These are phyloP conservation scores for Diceros bicornis DNA, from an alignment of 2,797 vertebrate species.

Conservation along the genomic window DNA sequence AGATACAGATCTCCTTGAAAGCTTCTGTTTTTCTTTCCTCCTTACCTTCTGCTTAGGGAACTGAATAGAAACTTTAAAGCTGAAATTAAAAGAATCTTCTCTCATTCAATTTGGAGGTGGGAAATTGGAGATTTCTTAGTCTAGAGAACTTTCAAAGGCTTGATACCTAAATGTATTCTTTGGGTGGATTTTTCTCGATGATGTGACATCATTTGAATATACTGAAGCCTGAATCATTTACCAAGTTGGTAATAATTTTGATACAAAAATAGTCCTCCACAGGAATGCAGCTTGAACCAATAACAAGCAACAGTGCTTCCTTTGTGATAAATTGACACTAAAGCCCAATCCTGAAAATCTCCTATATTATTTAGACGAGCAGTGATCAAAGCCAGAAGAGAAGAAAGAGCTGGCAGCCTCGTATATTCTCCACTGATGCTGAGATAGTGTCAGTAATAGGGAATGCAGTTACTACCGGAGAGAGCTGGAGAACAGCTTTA, in stretches of 20 bases:
- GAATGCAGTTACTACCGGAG: conserved; percentile 74
- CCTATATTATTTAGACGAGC: conserved; percentile 87
- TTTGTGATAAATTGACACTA: conserved; percentile 85
- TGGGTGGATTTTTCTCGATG: neutral
- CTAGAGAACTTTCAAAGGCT: conserved; percentile 77
- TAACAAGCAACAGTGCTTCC: conserved; percentile 76
- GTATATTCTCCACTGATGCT: conserved; percentile 78
- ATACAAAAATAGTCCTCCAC: conserved; percentile 74
- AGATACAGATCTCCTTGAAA: conserved; percentile 72
- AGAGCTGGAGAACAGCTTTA: conserved; percentile 79
- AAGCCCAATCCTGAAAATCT: conserved; percentile 84
- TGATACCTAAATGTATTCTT: conserved; percentile 69
- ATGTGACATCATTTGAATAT: conserved; percentile 61
- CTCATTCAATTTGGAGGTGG: conserved; percentile 67
- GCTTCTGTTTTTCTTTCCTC: conserved; percentile 58
- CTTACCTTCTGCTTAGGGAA: conserved; percentile 51
- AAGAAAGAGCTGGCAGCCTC: conserved; percentile 82
- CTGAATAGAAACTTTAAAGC: conserved; percentile 45
- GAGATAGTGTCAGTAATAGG: conserved; percentile 76
- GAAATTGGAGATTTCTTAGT: conserved; percentile 63
- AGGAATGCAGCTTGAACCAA: conserved; percentile 77
- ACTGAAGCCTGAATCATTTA: conserved; percentile 54
- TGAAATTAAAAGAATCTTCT: conserved; percentile 67
- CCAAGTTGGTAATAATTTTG: conserved; percentile 69
- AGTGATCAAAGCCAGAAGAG: conserved; percentile 84